Percentiles rank a stretch among this genome's conserved stretches.
phyloP scores from a whole-genome alignment of 2,113 vertebrate species.

The Cheilinus undulatus region DNA sequence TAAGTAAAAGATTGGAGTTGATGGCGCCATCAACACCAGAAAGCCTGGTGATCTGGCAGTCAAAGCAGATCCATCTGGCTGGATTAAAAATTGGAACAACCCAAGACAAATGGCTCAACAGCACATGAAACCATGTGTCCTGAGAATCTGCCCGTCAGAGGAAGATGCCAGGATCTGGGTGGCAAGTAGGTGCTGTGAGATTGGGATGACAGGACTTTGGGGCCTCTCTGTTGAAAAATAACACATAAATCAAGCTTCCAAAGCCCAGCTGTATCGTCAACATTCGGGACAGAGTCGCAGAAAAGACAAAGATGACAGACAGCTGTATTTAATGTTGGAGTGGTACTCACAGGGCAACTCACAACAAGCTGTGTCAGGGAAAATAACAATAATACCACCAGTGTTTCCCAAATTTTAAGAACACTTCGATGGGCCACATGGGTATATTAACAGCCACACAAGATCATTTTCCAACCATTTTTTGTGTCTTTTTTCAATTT shows the following conservation, averaged over 20 bases:
- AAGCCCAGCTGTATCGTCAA: constrained; percentile 8
- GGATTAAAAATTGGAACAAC: constrained; percentile 52
- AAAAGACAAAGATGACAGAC: constrained; percentile 44
- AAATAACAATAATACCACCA: too few species aligned
- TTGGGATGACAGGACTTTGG: constrained; percentile 46
- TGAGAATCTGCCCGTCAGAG: constrained; percentile 22
- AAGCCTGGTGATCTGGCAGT: constrained; percentile 55
- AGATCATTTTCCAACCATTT: too few species aligned
- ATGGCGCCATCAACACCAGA: constrained; percentile 45
- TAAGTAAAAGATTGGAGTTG: constrained; percentile 39
- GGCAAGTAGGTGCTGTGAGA: constrained; percentile 42
- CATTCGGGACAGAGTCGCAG: constrained; percentile 24
- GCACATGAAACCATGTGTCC: constrained; percentile 46
- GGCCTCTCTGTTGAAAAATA: constrained; percentile 4
- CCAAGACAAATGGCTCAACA: constrained; percentile 47
- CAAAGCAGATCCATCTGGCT: constrained; percentile 48
- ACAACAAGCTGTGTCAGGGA: too few species aligned
- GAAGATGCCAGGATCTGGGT: constrained; percentile 46
- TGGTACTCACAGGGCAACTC: too few species aligned
- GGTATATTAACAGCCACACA: too few species aligned
- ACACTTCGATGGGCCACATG: too few species aligned
- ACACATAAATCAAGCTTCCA: constrained; percentile 23
- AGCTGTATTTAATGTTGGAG: constrained; percentile 30
- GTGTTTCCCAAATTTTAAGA: too few species aligned
- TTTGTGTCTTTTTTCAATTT: too few species aligned